Conservation (phyloP, 2,888 invertebrate genomes). For the Phorcus lineatus region DNA sequence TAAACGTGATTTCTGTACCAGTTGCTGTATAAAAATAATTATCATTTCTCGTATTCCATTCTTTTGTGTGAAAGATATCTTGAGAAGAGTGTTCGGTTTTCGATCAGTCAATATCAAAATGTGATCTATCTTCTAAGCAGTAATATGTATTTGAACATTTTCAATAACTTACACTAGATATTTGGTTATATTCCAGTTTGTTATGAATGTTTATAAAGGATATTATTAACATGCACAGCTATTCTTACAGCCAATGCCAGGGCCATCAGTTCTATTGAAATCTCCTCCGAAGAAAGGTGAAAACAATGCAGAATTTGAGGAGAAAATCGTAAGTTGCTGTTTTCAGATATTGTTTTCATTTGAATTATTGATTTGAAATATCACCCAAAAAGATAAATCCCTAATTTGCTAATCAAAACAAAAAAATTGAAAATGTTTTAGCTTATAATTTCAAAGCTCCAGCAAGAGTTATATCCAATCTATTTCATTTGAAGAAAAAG, state of each 20-base stretch:
- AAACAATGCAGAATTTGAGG: conserved; percentile 62
- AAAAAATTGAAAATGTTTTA: no score
- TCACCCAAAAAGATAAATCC: no score
- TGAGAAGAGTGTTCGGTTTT: background rate
- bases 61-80: background rate
- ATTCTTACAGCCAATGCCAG: conserved; percentile 49
- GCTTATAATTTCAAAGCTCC: no score
- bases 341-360: no score
- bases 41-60: background rate
- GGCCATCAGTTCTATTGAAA: conserved; percentile 63
- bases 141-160: no score
- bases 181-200: no score
- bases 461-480: no score
- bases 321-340: conserved; percentile 67
- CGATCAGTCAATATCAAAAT: background rate
- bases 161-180: no score
- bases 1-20: background rate
- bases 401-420: no score
- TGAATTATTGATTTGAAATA: background rate
- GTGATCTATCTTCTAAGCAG: background rate
- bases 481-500: no score
- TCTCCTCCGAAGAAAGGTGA: conserved; percentile 65
- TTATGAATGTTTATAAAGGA: no score
- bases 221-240: no score
- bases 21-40: background rate